Evolutionary conservation across 2,888 invertebrate species (phyloP), one percentile per base, ranked within the genome.

Genomic region (Coremacera marginata): DNA sequence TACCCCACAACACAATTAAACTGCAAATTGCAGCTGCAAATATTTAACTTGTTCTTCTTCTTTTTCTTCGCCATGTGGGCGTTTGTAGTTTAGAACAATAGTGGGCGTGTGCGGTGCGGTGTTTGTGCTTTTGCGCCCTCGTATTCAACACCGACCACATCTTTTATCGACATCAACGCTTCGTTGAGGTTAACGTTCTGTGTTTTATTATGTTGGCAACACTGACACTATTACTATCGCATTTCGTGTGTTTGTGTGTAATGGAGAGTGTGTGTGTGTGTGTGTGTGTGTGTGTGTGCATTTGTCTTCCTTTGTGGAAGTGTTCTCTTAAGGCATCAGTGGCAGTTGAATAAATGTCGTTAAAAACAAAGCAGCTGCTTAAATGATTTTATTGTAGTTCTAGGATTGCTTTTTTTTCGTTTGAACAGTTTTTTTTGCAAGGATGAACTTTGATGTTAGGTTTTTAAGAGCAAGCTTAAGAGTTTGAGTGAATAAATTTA

Each of bases 1-100:
- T 60, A 27, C 14, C 60, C 60, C 60, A 27, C 60, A 60, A 27
- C 44, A 44, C 60, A 60, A 60, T 60, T 60, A 60, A 60, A 60
- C 60, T 60, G 27, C 60, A 60, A 60, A 60, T 60, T 60, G 60
- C 60, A 60, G 60, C 60, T 60, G 60, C 60, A 60, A 60, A 60
- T 60, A 60, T 60, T 27, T 22, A 60, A 60, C 27, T 60, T 60
- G 11, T 9, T 60, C 60, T 60, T 27, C 60, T 60, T 19, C 60
- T 60, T 25, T 8, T 19, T 60, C 19, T 25, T 14, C 60, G 27
- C 3, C 60, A 60, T 60, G 14, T 27, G 27, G 27, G 22, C 27
- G 25, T 60, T 60, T 60, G 14, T 27, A 16, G 11, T 60, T 60
- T 22, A 55, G 19, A 25, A 22, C 9, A 19, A 55, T 60, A 8